Conservation (phyloP, 2,113 vertebrate species). For the Rhineura floridana region DNA sequence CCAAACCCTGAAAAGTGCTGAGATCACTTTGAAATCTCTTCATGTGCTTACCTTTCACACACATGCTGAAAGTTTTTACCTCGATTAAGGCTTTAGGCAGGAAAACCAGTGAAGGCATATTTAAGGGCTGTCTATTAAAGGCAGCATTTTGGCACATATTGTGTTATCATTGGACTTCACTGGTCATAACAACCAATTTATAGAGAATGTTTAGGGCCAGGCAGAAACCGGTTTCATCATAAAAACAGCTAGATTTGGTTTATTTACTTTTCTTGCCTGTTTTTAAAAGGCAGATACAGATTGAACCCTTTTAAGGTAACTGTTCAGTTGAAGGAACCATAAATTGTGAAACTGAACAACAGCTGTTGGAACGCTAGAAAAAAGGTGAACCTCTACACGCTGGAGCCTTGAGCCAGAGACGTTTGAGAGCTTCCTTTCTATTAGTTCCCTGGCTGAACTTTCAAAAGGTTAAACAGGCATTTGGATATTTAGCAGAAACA, state of each 20-base stretch:
- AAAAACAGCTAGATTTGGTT: neutral
- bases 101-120: conserved; percentile 12
- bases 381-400: neutral
- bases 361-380: neutral
- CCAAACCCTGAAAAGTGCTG: rapidly evolving
- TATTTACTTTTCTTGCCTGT: neutral
- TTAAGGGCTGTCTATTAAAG: neutral
- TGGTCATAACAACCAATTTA: neutral
- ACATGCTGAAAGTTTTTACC: neutral
- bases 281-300: neutral
- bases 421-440: neutral
- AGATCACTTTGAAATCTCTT: rapidly evolving
- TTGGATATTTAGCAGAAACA: neutral
- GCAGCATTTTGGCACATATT: rapidly evolving
- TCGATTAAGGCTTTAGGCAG: neutral
- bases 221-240: conserved; percentile 27
- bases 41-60: rapidly evolving
- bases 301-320: conserved; percentile 5
- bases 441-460: neutral
- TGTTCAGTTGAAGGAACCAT: conserved; percentile 8
- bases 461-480: neutral
- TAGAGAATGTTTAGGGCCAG: neutral
- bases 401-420: neutral
- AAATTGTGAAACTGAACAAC: rapidly evolving
- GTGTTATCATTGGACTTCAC: neutral